phyloP scores from a whole-genome alignment of 2,113 vertebrate genomes.

The Pandion haliaetus region DNA sequence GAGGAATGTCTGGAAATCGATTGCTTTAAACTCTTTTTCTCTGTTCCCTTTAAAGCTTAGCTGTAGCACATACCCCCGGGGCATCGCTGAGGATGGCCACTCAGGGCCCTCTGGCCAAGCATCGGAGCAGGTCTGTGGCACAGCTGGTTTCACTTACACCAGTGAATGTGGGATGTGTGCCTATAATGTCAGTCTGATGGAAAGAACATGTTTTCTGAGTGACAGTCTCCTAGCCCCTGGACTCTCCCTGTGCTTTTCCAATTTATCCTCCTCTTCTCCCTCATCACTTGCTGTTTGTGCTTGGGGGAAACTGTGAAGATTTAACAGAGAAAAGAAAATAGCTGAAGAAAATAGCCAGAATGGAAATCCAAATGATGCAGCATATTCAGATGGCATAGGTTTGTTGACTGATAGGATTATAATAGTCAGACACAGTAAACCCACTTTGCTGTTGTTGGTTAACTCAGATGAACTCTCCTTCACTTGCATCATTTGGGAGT shows the following conservation, averaged over 20 bases:
- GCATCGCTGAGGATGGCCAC: not conserved
- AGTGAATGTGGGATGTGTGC: not conserved
- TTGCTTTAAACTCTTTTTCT: not conserved
- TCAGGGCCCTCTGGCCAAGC: not conserved
- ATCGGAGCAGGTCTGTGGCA: not conserved
- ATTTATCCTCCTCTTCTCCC: not conserved
- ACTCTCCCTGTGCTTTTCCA: not conserved
- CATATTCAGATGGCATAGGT: not conserved
- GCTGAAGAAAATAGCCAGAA: not conserved
- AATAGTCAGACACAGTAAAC: not conserved
- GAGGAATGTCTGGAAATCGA: not conserved
- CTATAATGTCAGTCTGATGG: not conserved
- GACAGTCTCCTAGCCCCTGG: not conserved
- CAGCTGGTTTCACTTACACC: slow-evolving; percentile 47
- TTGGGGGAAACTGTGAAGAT: not conserved
- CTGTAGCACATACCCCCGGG: not conserved
- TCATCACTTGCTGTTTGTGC: not conserved
- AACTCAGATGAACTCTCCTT: not conserved
- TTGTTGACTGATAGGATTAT: slow-evolving; percentile 22
- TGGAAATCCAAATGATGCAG: not conserved
- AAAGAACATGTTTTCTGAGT: not conserved
- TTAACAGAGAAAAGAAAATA: not conserved
- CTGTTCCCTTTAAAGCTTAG: not conserved
- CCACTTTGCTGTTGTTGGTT: not conserved
- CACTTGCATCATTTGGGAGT: not conserved